Evolutionary conservation across 2,113 vertebrate genomes (phyloP), one percentile per base, ranked within the genome.

Genomic region (Sylvietta virens): DNA sequence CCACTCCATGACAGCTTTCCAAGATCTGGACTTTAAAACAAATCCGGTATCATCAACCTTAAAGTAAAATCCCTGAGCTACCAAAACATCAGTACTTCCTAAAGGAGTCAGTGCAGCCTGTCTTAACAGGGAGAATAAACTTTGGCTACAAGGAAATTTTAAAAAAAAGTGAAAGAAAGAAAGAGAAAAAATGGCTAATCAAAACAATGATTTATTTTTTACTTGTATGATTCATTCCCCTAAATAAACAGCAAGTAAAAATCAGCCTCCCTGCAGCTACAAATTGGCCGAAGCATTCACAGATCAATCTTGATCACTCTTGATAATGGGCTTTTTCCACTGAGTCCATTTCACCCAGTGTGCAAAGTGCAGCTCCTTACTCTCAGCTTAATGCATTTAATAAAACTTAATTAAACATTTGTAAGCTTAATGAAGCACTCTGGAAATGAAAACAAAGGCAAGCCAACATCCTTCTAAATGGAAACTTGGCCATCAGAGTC

Each of bases 391-490:
- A 96, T 97, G 92, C 91, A 58, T 96, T 97, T 98, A 97, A 97
- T 97, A 97, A 97, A 98, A 95, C 81, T 95, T 97, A 96, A 96
- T 97, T 92, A 96, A 95, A 96, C 89, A 90, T 96, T 88, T 96
- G 88, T 79, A 95, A 92, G 96, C 67, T 71, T 97, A 97, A 97
- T 96, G 88, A 97, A 97, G 76, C 74, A 91, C 86, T 97, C 94
- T 92, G 81, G 64, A 97, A 96, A 94, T 91, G 71, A 69, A 96
- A 97, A 93, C 37, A 95, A 97, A 96, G 71, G 58, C 88, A 83
- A 93, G 57, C 44, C 90, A 84, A 70, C 51, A 30, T 83, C 78
- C 61, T 86, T 53, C 45, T 76, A 70, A 81, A 60, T 87, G 90
- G 77, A 83, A 90, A 47, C 51, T 11, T 79, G 82, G 45, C 77